Conservation (phyloP, 2,797 vertebrate genomes). For the Lagocephalus sceleratus region DNA sequence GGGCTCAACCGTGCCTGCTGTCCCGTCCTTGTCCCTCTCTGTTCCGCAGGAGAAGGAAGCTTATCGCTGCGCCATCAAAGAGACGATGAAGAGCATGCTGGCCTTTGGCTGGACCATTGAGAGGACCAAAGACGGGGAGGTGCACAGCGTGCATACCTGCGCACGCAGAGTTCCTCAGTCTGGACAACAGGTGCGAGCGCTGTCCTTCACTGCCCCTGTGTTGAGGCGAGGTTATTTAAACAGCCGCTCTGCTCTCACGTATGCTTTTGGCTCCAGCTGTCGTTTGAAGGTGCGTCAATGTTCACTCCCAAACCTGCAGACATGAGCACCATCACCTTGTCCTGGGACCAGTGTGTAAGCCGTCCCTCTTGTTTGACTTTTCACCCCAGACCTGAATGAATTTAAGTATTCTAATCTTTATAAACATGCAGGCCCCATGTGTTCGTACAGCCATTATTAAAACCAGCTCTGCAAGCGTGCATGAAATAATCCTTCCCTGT, state of each 20-base stretch:
- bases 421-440: background rate
- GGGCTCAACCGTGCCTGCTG: too few relatives aligned
- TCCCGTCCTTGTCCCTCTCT: background rate
- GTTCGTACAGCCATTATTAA: background rate
- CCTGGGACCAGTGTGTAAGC: conserved; percentile 92
- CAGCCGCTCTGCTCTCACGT: conserved; percentile 4
- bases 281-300: conserved; percentile 88
- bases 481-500: background rate
- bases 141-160: conserved; percentile 78
- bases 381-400: background rate
- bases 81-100: conserved; percentile 91
- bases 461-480: background rate
- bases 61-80: conserved; percentile 91
- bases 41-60: conserved; percentile 88
- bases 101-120: conserved; percentile 92
- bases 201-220: background rate
- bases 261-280: conserved; percentile 74
- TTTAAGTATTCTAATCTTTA: background rate
- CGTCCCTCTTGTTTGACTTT: background rate
- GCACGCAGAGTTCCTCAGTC: conserved; percentile 86
- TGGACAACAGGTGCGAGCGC: conserved; percentile 79
- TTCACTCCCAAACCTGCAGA: conserved; percentile 92
- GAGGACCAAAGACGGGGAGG: conserved; percentile 85
- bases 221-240: background rate
- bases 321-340: conserved; percentile 90